These are phyloP conservation scores for Pterostichus niger DNA, from an alignment of 2,888 invertebrate genomes.

Conservation along the genomic window DNA sequence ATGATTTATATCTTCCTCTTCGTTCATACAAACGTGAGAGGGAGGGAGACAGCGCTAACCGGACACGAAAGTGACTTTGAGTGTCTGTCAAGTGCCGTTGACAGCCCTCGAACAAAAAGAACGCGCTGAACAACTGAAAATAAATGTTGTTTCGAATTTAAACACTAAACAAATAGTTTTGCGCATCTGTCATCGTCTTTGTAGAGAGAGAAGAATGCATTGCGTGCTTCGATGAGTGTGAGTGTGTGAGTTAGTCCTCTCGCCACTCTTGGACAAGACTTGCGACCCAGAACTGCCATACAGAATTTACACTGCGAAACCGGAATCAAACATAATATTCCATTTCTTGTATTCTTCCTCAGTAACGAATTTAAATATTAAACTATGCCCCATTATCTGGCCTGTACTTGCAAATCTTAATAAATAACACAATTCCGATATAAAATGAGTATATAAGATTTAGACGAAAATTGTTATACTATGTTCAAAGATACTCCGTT, in stretches of 20 bases:
- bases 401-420: too few species aligned
- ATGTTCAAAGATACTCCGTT: too few species aligned
- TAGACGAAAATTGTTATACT: too few species aligned
- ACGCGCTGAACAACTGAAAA: constrained; percentile 48
- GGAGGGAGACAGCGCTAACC: not conserved
- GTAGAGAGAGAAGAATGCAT: not conserved
- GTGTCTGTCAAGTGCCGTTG: constrained; percentile 42
- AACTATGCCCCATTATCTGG: too few species aligned
- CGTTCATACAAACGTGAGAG: not conserved
- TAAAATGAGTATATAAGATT: too few species aligned
- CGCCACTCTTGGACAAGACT: not conserved
- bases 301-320: constrained; percentile 1
- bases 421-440: too few species aligned
- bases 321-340: too few species aligned
- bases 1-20: constrained; percentile 37
- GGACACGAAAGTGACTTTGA: constrained; percentile 38
- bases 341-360: too few species aligned
- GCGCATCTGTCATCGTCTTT: constrained; percentile 58
- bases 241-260: not conserved
- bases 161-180: constrained; percentile 61
- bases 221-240: constrained; percentile 17
- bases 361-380: too few species aligned
- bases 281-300: constrained; percentile 31
- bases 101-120: constrained; percentile 49
- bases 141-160: constrained; percentile 62